Percentiles rank a stretch among this genome's conserved stretches.
phyloP scores from a whole-genome alignment of 1,140 invertebrate species.

The Plectrocnemia conspersa region DNA sequence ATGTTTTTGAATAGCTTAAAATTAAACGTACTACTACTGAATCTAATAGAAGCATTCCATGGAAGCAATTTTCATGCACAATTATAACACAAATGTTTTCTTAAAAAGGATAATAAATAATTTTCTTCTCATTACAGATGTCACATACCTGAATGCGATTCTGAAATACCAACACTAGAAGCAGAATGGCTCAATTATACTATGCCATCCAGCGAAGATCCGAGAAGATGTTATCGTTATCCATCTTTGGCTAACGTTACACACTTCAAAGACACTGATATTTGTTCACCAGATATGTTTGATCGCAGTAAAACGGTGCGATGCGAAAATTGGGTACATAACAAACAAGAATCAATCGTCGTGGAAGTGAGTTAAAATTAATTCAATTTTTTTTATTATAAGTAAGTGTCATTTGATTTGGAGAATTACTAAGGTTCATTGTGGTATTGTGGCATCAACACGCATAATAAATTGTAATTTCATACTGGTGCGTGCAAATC shows the following conservation, averaged over 20 bases:
- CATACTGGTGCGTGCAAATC: no score
- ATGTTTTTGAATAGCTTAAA: no score
- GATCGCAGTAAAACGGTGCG: constrained; percentile 35
- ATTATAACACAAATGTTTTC: background rate
- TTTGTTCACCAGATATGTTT: constrained; percentile 41
- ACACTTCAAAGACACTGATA: constrained; percentile 31
- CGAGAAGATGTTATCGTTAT: constrained; percentile 41
- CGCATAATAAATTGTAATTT: no score
- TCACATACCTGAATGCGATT: constrained; percentile 42
- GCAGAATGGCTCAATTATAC: constrained; percentile 42
- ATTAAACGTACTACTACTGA: no score
- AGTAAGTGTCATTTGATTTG: no score
- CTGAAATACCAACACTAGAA: constrained; percentile 36
- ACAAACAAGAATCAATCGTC: constrained; percentile 42
- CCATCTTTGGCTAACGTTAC: constrained; percentile 33
- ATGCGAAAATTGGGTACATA: constrained; percentile 42
- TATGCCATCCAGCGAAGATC: constrained; percentile 39
- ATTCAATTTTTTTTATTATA: background rate
- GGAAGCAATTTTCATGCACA: background rate
- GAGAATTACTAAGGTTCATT: no score
- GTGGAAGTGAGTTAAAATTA: constrained; percentile 41
- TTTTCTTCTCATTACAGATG: constrained; percentile 37
- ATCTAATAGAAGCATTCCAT: no score
- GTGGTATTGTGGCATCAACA: no score
- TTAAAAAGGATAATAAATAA: background rate